phyloP scores from a whole-genome alignment of 2,888 invertebrate genomes.

The Rhaphigaster nebulosa region DNA sequence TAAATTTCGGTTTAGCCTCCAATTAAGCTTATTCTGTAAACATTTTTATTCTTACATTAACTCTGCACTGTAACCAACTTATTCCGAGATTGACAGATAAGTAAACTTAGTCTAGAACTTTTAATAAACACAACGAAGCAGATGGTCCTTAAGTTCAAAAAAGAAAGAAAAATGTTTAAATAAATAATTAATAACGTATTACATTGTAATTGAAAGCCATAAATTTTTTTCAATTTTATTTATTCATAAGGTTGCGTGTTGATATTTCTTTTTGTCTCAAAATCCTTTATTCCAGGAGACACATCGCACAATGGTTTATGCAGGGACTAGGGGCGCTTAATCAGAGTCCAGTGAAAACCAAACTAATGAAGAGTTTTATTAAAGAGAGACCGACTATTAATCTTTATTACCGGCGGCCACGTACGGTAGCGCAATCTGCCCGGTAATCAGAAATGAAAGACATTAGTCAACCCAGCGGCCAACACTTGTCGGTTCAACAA shows the following conservation, averaged over 20 bases:
- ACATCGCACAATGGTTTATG: neutral
- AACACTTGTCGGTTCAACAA: neutral
- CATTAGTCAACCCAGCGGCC: neutral
- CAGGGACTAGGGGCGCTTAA: neutral
- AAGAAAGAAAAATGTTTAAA: no score
- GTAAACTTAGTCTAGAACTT: no score
- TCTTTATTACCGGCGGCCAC: neutral
- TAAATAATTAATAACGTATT: no score
- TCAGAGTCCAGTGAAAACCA: neutral
- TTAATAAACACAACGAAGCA: no score
- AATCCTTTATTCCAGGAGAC: neutral
- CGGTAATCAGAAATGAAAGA: neutral
- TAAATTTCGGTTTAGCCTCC: no score
- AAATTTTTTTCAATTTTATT: neutral
- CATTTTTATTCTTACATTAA: no score
- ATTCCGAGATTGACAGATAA: no score
- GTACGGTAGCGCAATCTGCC: neutral
- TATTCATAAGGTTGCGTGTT: neutral
- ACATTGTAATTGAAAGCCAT: no score
- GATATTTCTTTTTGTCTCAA: neutral
- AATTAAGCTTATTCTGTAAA: no score
- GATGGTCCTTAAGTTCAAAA: no score
- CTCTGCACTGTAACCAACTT: no score
- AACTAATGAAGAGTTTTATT: conserved; percentile 43
- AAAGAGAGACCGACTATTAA: neutral